Percentiles rank a stretch among this genome's conserved stretches.
phyloP scores from a whole-genome alignment of 2,113 vertebrate species.

The Xenopus borealis region DNA sequence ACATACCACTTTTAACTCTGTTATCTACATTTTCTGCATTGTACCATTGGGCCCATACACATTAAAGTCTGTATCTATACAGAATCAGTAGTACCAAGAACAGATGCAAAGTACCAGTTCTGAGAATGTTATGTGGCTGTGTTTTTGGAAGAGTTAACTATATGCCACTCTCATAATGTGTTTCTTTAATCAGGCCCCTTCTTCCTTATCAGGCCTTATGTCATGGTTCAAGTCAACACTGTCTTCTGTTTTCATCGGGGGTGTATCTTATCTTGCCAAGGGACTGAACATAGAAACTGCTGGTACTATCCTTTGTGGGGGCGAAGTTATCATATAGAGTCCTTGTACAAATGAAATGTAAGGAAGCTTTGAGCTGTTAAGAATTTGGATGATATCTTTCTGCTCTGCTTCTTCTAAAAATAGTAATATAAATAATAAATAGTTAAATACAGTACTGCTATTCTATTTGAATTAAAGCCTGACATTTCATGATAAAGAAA shows the following conservation, averaged over 20 bases:
- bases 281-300: slow-evolving; percentile 17
- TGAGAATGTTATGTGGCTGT: background rate
- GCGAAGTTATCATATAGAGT: slow-evolving; percentile 18
- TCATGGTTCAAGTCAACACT: slow-evolving; percentile 23
- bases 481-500: too few relatives aligned
- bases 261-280: slow-evolving; percentile 2
- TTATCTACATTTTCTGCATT: too few relatives aligned
- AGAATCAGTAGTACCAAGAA: too few relatives aligned
- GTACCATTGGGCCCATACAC: too few relatives aligned
- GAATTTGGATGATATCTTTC: background rate
- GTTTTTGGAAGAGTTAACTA: slow-evolving; percentile 1
- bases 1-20: too few relatives aligned
- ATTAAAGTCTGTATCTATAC: too few relatives aligned
- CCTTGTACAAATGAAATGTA: background rate
- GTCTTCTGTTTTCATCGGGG: slow-evolving; percentile 6
- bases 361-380: background rate
- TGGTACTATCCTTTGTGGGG: slow-evolving; percentile 1
- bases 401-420: background rate
- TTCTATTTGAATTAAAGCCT: too few relatives aligned
- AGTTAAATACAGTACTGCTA: too few relatives aligned
- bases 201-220: slow-evolving; percentile 24
- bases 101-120: background rate
- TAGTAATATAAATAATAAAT: too few relatives aligned
- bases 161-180: slow-evolving; percentile 18
- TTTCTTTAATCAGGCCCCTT: slow-evolving; percentile 26